phyloP scores from a whole-genome alignment of 2,113 vertebrate genomes.

The Petroica traversi region DNA sequence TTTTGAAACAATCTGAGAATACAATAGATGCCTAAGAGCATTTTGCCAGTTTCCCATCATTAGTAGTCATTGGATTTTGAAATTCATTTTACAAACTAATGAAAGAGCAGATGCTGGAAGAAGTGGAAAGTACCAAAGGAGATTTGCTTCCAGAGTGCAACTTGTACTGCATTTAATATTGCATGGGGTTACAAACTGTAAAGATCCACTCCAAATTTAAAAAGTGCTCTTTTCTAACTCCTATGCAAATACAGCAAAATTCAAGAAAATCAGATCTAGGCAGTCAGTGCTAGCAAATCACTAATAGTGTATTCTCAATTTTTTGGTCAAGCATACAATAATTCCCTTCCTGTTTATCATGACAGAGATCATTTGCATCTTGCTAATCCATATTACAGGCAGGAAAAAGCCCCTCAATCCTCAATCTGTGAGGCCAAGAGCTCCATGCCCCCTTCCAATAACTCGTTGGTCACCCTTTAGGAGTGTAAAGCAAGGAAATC shows the following conservation, averaged over 20 bases:
- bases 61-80: neutral
- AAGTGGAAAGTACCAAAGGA: neutral
- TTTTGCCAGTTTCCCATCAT: neutral
- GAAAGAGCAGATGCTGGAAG: neutral
- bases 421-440: neutral
- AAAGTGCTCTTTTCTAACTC: neutral
- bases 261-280: neutral
- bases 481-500: slow-evolving; percentile 7
- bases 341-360: neutral
- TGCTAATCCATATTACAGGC: neutral
- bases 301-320: neutral
- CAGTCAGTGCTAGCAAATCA: neutral
- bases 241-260: neutral
- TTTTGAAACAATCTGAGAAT: neutral
- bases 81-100: neutral
- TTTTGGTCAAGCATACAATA: neutral
- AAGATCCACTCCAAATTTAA: neutral
- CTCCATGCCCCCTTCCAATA: neutral
- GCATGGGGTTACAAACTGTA: neutral
- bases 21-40: neutral
- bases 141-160: neutral
- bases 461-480: neutral
- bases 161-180: neutral
- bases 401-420: neutral
- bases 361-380: neutral